A percentile compares a stretch with the other conserved stretches of the same genome.
Conservation (phyloP, 2,797 vertebrate species). For the Gymnoscopelus microlampas region DNA sequence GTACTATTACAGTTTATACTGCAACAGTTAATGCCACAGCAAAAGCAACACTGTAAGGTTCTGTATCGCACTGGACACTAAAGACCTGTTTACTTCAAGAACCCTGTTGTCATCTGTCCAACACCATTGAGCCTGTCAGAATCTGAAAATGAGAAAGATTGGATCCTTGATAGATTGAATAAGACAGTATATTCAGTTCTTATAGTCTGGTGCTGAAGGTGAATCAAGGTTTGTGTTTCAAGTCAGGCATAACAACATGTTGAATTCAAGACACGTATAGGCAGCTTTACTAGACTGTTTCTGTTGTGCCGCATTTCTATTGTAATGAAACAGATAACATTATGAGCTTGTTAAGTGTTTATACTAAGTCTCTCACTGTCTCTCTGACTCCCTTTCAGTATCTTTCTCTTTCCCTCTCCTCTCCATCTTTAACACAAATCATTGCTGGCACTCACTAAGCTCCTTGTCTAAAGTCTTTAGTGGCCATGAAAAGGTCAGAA, state of each 20-base stretch:
- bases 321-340: not conserved
- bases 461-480: slow-evolving; percentile 67
- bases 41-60: too few species aligned
- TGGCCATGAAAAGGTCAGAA: slow-evolving; percentile 59
- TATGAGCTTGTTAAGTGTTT: slow-evolving; percentile 3
- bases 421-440: slow-evolving; percentile 62
- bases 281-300: not conserved
- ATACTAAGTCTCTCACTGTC: slow-evolving; percentile 21
- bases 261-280: slow-evolving; percentile 3
- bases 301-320: not conserved
- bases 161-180: not conserved
- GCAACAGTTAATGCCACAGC: too few species aligned
- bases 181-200: not conserved
- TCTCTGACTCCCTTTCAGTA: slow-evolving; percentile 7
- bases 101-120: too few species aligned
- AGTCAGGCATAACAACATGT: not conserved
- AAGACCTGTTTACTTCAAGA: too few species aligned
- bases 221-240: slow-evolving; percentile 5
- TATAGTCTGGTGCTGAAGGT: not conserved
- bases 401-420: slow-evolving; percentile 11
- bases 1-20: too few species aligned
- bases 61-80: too few species aligned
- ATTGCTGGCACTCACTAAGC: slow-evolving; percentile 67
- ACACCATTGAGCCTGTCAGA: too few species aligned
- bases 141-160: too few species aligned